Conservation (phyloP, 35 echinoderm and acorn worm genomes). For the Apostichopus parvimensis region DNA sequence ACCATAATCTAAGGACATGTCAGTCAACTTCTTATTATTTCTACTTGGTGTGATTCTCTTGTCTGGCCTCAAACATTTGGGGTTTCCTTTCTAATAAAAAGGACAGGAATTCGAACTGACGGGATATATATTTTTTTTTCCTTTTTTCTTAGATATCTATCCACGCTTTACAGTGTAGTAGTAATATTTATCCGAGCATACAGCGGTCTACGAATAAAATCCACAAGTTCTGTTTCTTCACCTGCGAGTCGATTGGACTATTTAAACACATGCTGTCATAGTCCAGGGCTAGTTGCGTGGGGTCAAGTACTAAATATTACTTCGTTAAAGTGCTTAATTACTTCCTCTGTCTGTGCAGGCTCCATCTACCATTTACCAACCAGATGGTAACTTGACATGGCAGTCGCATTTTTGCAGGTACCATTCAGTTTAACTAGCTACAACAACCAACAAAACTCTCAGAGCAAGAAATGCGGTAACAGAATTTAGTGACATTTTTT, state of each 20-base stretch:
- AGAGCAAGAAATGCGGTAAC: no score
- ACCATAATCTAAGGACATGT: no score
- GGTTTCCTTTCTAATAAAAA: not conserved
- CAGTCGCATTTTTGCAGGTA: not conserved
- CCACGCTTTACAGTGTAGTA: no score
- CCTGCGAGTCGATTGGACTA: not conserved
- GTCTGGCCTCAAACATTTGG: not conserved
- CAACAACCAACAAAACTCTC: no score
- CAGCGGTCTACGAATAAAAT: not conserved
- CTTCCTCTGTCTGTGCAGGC: conserved; percentile 1
- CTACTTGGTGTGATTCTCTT: not conserved
- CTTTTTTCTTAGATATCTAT: not conserved
- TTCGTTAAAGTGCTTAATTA: not conserved
- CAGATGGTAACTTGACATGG: not conserved
- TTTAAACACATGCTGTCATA: conserved; percentile 1
- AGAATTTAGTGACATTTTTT: no score
- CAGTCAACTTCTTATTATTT: no score
- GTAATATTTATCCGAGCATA: not conserved
- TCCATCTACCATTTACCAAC: not conserved
- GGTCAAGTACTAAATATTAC: conserved; percentile 16
- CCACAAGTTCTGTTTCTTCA: not conserved
- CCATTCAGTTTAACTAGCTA: not conserved
- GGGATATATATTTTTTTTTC: not conserved
- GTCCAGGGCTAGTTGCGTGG: not conserved
- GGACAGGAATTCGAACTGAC: not conserved